These are phyloP conservation scores for Drosophila sturtevanti DNA, from an alignment of 1,140 invertebrate species.

Conservation along the genomic window DNA sequence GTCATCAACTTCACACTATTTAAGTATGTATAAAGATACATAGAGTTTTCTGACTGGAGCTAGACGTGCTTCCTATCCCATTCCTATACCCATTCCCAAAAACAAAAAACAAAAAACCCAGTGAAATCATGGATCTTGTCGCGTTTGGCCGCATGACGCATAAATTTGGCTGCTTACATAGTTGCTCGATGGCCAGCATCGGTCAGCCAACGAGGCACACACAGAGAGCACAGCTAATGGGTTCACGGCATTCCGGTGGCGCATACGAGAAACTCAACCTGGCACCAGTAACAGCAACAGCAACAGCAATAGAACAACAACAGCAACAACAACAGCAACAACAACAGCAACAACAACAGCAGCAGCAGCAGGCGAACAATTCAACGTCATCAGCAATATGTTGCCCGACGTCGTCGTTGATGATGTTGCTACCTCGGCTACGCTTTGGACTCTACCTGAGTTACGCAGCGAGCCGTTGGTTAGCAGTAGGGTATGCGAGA, in stretches of 20 bases:
- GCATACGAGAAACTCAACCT: slow-evolving; percentile 67
- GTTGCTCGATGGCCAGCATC: slow-evolving; percentile 21
- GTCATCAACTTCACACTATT: slow-evolving; percentile 53
- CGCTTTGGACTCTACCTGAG: slow-evolving; percentile 78
- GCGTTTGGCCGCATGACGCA: slow-evolving; percentile 63
- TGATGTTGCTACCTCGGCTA: slow-evolving; percentile 78
- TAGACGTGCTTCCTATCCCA: slow-evolving; percentile 31
- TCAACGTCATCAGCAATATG: slow-evolving; percentile 72
- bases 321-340: slow-evolving; percentile 63
- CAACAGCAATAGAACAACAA: no score
- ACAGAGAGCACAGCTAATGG: slow-evolving; percentile 63
- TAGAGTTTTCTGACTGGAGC: slow-evolving; percentile 13
- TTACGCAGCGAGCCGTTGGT: slow-evolving; percentile 73
- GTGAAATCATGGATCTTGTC: slow-evolving; percentile 49
- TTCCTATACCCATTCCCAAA: neutral
- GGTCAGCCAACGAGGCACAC: slow-evolving; percentile 37
- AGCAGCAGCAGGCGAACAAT: slow-evolving; percentile 32
- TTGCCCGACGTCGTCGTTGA: slow-evolving; percentile 55
- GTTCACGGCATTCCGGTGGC: slow-evolving; percentile 79
- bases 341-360: slow-evolving; percentile 21
- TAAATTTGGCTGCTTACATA: slow-evolving; percentile 77
- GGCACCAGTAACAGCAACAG: no score
- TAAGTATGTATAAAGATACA: slow-evolving; percentile 3
- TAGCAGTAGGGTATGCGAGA: slow-evolving; percentile 8
- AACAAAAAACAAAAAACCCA: neutral